Evolutionary conservation across 2,113 vertebrate species (phyloP).

Genomic region (Isichthys henryi): DNA sequence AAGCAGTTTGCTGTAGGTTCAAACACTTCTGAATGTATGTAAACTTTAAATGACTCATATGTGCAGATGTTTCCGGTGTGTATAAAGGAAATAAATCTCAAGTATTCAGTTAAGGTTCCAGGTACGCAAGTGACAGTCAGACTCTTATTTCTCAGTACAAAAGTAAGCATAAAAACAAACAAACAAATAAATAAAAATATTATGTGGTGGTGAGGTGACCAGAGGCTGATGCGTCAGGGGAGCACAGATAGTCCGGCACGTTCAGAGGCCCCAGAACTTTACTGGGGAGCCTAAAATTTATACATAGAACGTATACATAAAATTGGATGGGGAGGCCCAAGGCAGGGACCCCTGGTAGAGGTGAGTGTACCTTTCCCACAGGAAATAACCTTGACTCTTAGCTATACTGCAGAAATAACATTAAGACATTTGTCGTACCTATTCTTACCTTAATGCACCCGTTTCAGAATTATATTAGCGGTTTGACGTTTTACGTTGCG

Average conservation of each 20-base stretch:
- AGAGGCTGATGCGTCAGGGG: not conserved
- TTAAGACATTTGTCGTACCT: not conserved
- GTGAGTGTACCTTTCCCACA: not conserved
- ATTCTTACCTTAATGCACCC: not conserved
- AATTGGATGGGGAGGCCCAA: not conserved
- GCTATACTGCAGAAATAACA: not conserved
- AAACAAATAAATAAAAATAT: not conserved
- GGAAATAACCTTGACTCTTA: not conserved
- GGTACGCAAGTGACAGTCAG: not conserved
- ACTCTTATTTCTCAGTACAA: not conserved
- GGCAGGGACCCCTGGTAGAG: not conserved
- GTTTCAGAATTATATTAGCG: not conserved
- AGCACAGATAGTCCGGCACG: not conserved
- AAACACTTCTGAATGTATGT: not conserved
- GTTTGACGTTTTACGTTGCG: not conserved
- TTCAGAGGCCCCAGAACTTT: not conserved
- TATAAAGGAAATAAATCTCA: not conserved
- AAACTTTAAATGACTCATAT: not conserved
- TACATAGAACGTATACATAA: not conserved
- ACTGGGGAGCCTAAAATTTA: not conserved
- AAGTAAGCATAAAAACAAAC: not conserved
- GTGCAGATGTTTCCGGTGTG: not conserved
- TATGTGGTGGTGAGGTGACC: not conserved
- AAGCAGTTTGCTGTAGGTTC: not conserved
- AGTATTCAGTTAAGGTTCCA: not conserved